Base-by-base conservation (phyloP, 2,888 invertebrate species). In the Drosophila algonquin region DNA sequence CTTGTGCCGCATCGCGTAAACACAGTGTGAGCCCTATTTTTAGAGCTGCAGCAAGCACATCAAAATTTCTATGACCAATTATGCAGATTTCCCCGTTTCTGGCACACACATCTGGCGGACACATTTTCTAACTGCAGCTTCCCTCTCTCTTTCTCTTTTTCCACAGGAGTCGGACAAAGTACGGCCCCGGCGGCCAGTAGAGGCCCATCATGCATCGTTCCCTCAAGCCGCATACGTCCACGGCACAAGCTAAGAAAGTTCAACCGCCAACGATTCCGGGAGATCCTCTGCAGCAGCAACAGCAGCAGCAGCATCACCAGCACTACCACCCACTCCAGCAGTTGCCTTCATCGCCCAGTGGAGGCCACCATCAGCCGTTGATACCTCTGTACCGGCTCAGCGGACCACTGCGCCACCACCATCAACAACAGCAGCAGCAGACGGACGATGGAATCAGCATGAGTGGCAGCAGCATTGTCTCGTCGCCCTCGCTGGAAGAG, bases 161-260 rank as follows among this genome's bases (percentile, higher is more conserved):
- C 61, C 67, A 56, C 89, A 87, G 87, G 80, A 76, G 82, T 79
- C 73, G 64, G 54, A 63, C 59, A 58, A 75, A 69, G 80, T 85
- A 82, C 90, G 89, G 85, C 88, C 89, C 87, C 88, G 91, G 89
- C 94, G 89, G 72, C 74, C 70, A 71, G 73, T 53, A 72, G 77
- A 61, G 73, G 71, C 70, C 32, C 51, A 63, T 94, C 94, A 97
- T 97, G 92, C 96, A 97, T 96, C 96, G 97, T 93, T 95, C 96
- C 90, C 95, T 95, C 90, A 95, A 95, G 93, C 94, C 95, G 93
- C 95, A 95, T 92, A 95, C 96, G 92, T 96, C 96, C 93, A 96
- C 96, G 90, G 95, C 96, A 92, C 97, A 97, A 93, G 96, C 96
- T 90, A 97, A 97, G 93, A 97, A 97, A 93, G 97, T 97, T 91